phyloP scores from a whole-genome alignment of 2,888 invertebrate genomes.

The Thera britannica region DNA sequence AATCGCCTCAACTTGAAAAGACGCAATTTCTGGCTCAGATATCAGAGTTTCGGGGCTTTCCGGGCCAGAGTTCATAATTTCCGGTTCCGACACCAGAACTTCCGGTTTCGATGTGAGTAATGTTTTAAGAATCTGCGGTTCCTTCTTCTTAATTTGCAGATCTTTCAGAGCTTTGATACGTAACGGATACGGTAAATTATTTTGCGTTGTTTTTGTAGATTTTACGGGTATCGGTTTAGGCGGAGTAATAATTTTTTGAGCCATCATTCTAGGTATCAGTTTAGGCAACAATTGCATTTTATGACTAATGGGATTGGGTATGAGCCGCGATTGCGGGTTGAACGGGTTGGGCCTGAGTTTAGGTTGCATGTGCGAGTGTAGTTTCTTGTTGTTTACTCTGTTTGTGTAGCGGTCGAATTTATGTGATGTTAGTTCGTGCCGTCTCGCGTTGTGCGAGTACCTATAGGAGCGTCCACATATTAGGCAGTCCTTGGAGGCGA shows the following conservation, averaged over 20 bases:
- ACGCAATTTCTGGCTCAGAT: slow-evolving; percentile 81
- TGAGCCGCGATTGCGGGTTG: slow-evolving; percentile 77
- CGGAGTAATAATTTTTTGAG: slow-evolving; percentile 61
- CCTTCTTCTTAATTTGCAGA: slow-evolving; percentile 79
- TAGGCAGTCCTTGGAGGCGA: slow-evolving; percentile 80
- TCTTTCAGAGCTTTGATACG: slow-evolving; percentile 82
- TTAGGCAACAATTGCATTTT: slow-evolving; percentile 74
- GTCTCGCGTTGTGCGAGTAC: slow-evolving; percentile 80
- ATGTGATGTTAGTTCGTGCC: slow-evolving; percentile 79
- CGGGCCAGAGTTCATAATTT: slow-evolving; percentile 79
- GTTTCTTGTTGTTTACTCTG: slow-evolving; percentile 68
- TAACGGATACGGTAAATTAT: slow-evolving; percentile 77
- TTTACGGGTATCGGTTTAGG: slow-evolving; percentile 76
- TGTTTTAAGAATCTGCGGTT: slow-evolving; percentile 81
- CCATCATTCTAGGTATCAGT: slow-evolving; percentile 64
- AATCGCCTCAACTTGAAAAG: slow-evolving; percentile 81
- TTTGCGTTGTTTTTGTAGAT: slow-evolving; percentile 61
- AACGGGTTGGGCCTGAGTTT: slow-evolving; percentile 81
- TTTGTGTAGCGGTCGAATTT: slow-evolving; percentile 81
- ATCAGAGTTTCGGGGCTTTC: slow-evolving; percentile 81
- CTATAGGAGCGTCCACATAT: slow-evolving; percentile 79
- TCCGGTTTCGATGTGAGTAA: slow-evolving; percentile 78
- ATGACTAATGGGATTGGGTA: slow-evolving; percentile 80
- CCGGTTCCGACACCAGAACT: slow-evolving; percentile 77
- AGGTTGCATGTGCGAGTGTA: slow-evolving; percentile 59